phyloP scores from a whole-genome alignment of 2,888 invertebrate species.

The Patella depressa region DNA sequence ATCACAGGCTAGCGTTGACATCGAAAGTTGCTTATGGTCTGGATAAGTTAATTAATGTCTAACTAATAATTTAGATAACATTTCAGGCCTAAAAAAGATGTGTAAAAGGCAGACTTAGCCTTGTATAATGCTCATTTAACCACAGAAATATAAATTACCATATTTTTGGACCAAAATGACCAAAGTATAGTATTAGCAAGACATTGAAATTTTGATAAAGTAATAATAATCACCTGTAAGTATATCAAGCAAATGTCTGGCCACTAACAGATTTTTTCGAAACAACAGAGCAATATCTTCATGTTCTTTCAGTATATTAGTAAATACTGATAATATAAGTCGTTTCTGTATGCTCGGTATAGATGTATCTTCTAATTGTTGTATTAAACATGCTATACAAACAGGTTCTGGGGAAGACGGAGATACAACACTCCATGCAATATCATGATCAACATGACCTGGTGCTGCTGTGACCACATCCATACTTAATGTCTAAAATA shows the following conservation, averaged over 20 bases:
- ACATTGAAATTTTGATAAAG: too few species aligned
- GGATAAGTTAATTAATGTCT: too few species aligned
- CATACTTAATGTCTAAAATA: background rate
- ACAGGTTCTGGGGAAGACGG: background rate
- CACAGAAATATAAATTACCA: too few species aligned
- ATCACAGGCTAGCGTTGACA: too few species aligned
- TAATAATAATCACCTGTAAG: background rate
- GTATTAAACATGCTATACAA: constrained; percentile 4
- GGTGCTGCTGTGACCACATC: background rate
- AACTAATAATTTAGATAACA: too few species aligned
- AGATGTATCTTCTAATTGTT: background rate
- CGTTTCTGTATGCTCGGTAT: background rate
- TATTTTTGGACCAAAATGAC: too few species aligned
- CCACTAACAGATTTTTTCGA: background rate
- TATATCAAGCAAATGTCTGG: background rate
- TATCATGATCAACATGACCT: background rate
- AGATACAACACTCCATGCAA: background rate
- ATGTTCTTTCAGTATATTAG: background rate
- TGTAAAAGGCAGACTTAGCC: too few species aligned
- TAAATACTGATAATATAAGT: background rate
- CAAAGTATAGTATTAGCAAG: too few species aligned
- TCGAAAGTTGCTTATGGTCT: too few species aligned
- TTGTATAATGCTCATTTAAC: too few species aligned
- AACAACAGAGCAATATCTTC: background rate
- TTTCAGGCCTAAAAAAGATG: too few species aligned